Evolutionary conservation across 2,888 invertebrate species (phyloP).

Genomic region (Leptinotarsa juncta): DNA sequence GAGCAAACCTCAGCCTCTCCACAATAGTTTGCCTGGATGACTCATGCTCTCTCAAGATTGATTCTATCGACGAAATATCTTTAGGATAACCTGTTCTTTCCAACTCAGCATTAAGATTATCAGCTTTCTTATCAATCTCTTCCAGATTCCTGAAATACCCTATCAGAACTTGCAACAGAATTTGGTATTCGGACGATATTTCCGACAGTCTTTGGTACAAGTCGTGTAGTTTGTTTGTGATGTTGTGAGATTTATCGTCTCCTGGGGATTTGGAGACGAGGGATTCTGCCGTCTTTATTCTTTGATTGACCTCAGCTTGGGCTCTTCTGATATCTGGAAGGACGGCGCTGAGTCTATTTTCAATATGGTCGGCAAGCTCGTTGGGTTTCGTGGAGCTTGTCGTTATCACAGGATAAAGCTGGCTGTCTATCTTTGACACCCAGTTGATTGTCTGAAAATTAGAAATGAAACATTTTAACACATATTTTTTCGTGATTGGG

Average conservation of each 20-base stretch:
- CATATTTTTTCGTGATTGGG: too few species aligned
- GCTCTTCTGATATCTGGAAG: slow-evolving; percentile 73
- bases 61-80: slow-evolving; percentile 68
- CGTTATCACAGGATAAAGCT: slow-evolving; percentile 81
- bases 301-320: slow-evolving; percentile 75
- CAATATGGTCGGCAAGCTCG: slow-evolving; percentile 70
- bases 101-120: slow-evolving; percentile 68
- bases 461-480: background rate
- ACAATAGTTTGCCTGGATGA: slow-evolving; percentile 73
- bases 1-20: slow-evolving; percentile 75
- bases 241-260: slow-evolving; percentile 71
- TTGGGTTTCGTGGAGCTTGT: slow-evolving; percentile 72
- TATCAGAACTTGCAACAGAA: slow-evolving; percentile 76
- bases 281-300: slow-evolving; percentile 75
- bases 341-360: slow-evolving; percentile 70
- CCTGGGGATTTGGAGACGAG: slow-evolving; percentile 72
- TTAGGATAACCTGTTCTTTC: slow-evolving; percentile 62
- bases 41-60: slow-evolving; percentile 73
- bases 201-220: slow-evolving; percentile 75
- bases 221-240: slow-evolving; percentile 75
- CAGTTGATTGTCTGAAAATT: slow-evolving; percentile 72
- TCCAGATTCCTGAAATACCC: slow-evolving; percentile 77
- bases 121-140: slow-evolving; percentile 73
- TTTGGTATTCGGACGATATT: slow-evolving; percentile 78
- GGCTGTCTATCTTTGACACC: slow-evolving; percentile 77